A percentile compares a stretch with the other conserved stretches of the same genome.
Evolutionary conservation across 1,140 invertebrate genomes (phyloP).

Genomic region (Drosophila triauraria): DNA sequence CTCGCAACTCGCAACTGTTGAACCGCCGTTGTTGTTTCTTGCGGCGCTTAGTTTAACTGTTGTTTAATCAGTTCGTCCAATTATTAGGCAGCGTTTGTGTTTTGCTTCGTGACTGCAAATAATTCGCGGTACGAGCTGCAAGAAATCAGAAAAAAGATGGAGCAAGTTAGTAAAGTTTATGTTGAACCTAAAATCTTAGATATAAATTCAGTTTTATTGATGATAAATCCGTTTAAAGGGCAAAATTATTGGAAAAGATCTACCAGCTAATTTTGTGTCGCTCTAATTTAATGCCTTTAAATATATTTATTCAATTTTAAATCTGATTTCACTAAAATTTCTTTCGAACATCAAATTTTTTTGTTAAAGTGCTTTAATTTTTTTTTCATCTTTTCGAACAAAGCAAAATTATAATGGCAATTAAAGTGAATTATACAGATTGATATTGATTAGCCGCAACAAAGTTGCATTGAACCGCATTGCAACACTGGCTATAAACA

Average conservation of each 20-base stretch:
- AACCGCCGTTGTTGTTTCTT: constrained; percentile 28
- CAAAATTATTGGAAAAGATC: too few relatives aligned
- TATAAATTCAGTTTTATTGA: background rate
- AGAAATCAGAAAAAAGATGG: constrained; percentile 13
- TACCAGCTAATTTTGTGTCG: too few relatives aligned
- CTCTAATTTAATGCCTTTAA: too few relatives aligned
- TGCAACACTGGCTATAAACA: constrained; percentile 33
- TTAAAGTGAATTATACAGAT: constrained; percentile 26
- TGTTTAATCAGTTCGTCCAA: constrained; percentile 61
- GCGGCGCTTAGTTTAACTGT: constrained; percentile 45
- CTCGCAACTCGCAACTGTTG: constrained; percentile 37
- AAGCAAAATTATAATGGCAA: constrained; percentile 12
- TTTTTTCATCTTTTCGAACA: background rate
- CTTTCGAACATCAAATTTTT: background rate
- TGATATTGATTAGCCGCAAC: constrained; percentile 31
- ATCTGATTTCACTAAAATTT: too few relatives aligned
- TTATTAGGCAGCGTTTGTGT: constrained; percentile 43
- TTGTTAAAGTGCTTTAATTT: background rate
- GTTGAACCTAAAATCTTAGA: background rate
- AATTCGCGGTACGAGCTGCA: constrained; percentile 40
- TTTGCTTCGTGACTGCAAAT: constrained; percentile 46
- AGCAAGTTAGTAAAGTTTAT: constrained; percentile 2
- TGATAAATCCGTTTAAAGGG: constrained; percentile 4
- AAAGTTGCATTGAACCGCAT: constrained; percentile 32
- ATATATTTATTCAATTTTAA: background rate